These are phyloP conservation scores for Lerema accius DNA, from an alignment of 1,140 invertebrate species.

Conservation along the genomic window DNA sequence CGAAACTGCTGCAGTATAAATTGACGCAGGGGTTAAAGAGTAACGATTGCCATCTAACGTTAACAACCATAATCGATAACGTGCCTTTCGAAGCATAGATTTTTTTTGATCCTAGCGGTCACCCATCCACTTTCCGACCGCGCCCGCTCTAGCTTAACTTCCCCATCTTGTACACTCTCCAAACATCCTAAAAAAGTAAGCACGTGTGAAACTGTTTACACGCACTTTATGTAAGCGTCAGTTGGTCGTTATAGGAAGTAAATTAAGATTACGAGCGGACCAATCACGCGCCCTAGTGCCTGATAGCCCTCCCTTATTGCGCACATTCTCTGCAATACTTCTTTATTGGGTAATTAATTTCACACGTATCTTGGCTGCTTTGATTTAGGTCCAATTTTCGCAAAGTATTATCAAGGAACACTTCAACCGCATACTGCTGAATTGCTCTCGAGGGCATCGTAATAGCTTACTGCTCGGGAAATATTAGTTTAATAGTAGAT, in stretches of 20 bases:
- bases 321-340: constrained; percentile 13
- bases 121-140: too few species aligned
- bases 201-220: constrained; percentile 13
- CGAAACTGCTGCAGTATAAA: too few species aligned
- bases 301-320: constrained; percentile 21
- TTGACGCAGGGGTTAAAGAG: too few species aligned
- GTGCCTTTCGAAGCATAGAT: too few species aligned
- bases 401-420: constrained; percentile 25
- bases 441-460: constrained; percentile 18
- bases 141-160: too few species aligned
- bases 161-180: too few species aligned
- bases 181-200: background rate
- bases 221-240: constrained; percentile 13
- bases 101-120: too few species aligned
- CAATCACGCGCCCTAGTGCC: constrained; percentile 3
- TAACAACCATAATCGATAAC: too few species aligned
- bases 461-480: constrained; percentile 20
- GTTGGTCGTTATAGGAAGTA: constrained; percentile 25
- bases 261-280: constrained; percentile 28
- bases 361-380: constrained; percentile 28
- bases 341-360: constrained; percentile 34
- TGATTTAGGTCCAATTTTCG: constrained; percentile 23
- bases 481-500: constrained; percentile 23
- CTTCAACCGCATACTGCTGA: background rate
- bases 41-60: too few species aligned